Evolutionary conservation across 1,140 invertebrate genomes (phyloP).

Genomic region (Euborellia annulipes): DNA sequence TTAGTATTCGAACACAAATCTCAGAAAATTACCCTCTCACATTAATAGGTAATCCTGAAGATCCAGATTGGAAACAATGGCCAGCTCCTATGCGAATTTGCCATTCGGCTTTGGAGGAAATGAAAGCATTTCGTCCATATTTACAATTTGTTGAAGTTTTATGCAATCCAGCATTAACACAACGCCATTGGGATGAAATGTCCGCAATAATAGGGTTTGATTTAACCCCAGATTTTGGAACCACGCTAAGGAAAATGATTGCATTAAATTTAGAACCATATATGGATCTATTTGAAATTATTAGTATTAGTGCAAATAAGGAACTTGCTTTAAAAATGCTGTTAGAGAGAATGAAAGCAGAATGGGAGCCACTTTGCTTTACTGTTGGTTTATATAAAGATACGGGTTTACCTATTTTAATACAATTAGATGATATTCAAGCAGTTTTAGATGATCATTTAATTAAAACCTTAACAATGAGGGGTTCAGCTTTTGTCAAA

Average conservation of each 20-base stretch:
- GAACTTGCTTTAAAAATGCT: slow-evolving; percentile 65
- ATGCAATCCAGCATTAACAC: slow-evolving; percentile 72
- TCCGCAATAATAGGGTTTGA: slow-evolving; percentile 64
- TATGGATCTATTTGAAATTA: slow-evolving; percentile 56
- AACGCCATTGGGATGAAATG: slow-evolving; percentile 85
- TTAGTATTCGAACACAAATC: slow-evolving; percentile 58
- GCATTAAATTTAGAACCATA: slow-evolving; percentile 54
- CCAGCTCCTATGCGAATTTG: slow-evolving; percentile 64
- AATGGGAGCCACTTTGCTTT: slow-evolving; percentile 69
- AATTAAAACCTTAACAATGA: slow-evolving; percentile 74
- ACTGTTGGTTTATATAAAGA: slow-evolving; percentile 33
- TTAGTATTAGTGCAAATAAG: slow-evolving; percentile 79
- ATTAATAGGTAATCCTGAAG: slow-evolving; percentile 47
- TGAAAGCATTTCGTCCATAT: slow-evolving; percentile 65
- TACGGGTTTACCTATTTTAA: slow-evolving; percentile 59
- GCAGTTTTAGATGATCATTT: slow-evolving; percentile 77
- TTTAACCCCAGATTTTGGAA: slow-evolving; percentile 70
- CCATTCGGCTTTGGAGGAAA: slow-evolving; percentile 46
- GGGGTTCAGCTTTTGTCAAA: slow-evolving; percentile 81
- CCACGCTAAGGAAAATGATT: slow-evolving; percentile 68
- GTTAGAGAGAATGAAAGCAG: slow-evolving; percentile 65
- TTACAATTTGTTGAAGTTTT: slow-evolving; percentile 66
- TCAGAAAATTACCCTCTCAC: slow-evolving; percentile 43
- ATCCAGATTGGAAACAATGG: slow-evolving; percentile 54
- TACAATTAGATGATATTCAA: slow-evolving; percentile 71